phyloP scores from a whole-genome alignment of 1,140 invertebrate species.

The Drosophila arizonae region DNA sequence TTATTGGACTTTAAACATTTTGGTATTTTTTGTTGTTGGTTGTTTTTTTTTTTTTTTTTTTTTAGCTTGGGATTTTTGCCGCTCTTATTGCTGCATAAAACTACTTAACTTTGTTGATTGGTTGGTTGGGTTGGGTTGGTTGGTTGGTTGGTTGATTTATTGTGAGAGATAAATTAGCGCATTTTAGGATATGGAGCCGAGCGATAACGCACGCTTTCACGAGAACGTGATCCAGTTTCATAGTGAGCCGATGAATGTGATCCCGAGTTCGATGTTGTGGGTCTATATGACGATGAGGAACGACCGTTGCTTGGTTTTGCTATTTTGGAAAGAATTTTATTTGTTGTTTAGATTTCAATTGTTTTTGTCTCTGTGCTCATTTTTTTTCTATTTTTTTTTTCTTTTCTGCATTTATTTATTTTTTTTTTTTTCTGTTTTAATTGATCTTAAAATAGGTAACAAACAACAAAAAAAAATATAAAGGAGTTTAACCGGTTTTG shows the following conservation, averaged over 20 bases:
- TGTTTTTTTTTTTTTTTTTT: slow-evolving; percentile 12
- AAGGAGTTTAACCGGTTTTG: slow-evolving; percentile 72
- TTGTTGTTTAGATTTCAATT: slow-evolving; percentile 70
- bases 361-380: slow-evolving; percentile 63
- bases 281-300: slow-evolving; percentile 82
- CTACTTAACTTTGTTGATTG: slow-evolving; percentile 59
- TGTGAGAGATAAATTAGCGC: slow-evolving; percentile 64
- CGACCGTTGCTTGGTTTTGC: slow-evolving; percentile 83
- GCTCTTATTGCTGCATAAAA: slow-evolving; percentile 23
- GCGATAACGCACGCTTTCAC: slow-evolving; percentile 82
- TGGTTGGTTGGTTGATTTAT: slow-evolving; percentile 44
- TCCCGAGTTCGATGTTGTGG: slow-evolving; percentile 80
- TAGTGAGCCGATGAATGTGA: slow-evolving; percentile 82
- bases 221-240: slow-evolving; percentile 82
- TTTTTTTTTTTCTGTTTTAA: slow-evolving; percentile 5
- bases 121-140: slow-evolving; percentile 41
- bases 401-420: slow-evolving; percentile 28
- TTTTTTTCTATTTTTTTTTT: slow-evolving; percentile 22
- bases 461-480: slow-evolving; percentile 59
- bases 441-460: slow-evolving; percentile 54
- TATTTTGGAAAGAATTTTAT: slow-evolving; percentile 81
- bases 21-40: slow-evolving; percentile 26
- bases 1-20: slow-evolving; percentile 69
- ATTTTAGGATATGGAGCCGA: slow-evolving; percentile 82
- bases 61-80: slow-evolving; percentile 35